Evolutionary conservation across 2,888 invertebrate species (phyloP).

Genomic region (Lithophane socia): DNA sequence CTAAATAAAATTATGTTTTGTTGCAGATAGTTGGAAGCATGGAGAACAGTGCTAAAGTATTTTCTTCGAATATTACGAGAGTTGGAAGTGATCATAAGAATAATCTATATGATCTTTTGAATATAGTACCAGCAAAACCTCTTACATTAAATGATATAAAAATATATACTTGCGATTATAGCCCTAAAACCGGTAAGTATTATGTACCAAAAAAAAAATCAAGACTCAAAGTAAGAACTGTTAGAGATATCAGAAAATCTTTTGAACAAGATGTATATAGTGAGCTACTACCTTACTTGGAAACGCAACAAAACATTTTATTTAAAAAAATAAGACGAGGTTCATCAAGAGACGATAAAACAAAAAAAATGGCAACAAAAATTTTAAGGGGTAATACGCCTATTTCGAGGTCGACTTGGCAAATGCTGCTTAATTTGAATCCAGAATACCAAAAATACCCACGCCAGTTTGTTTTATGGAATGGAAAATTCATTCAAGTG

Average conservation of each 20-base stretch:
- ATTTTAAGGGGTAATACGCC: constrained; percentile 78
- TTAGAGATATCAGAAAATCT: constrained; percentile 79
- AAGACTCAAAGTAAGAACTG: constrained; percentile 83
- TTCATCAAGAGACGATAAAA: constrained; percentile 75
- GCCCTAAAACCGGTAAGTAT: constrained; percentile 78
- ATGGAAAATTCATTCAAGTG: constrained; percentile 80
- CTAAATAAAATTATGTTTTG: constrained; percentile 41
- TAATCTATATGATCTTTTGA: constrained; percentile 79
- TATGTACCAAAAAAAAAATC: constrained; percentile 81
- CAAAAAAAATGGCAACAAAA: constrained; percentile 78
- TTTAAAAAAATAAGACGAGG: constrained; percentile 82
- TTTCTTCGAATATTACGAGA: constrained; percentile 79
- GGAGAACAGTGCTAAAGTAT: constrained; percentile 76
- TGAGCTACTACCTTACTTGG: constrained; percentile 77
- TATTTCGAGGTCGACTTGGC: constrained; percentile 82
- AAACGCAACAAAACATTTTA: constrained; percentile 79
- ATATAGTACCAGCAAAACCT: constrained; percentile 75
- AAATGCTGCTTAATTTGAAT: constrained; percentile 86
- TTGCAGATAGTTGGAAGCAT: constrained; percentile 70
- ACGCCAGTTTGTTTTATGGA: constrained; percentile 82
- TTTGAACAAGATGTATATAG: constrained; percentile 82
- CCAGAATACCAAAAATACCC: constrained; percentile 75
- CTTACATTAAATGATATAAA: constrained; percentile 59
- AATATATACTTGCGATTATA: constrained; percentile 73
- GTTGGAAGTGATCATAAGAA: constrained; percentile 70